Evolutionary conservation across 2,113 vertebrate genomes (phyloP).

Genomic region (Romanogobio albipinnatus): DNA sequence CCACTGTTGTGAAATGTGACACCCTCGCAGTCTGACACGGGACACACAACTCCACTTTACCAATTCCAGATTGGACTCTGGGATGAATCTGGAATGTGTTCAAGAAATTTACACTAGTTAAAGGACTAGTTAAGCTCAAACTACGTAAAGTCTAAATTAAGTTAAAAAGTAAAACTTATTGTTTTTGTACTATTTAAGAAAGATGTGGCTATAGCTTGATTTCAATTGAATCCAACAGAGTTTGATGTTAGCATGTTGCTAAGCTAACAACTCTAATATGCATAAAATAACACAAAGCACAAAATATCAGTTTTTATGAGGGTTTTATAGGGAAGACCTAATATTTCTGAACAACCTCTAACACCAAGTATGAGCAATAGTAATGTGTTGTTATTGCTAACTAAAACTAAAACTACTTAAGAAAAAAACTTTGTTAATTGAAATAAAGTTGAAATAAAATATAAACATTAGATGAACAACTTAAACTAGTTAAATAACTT

Average conservation of each 20-base stretch:
- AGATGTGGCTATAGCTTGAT: not conserved
- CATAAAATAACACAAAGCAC: not conserved
- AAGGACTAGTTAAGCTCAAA: not conserved
- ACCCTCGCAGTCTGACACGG: constrained; percentile 19
- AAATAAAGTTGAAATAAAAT: not conserved
- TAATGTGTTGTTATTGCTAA: not conserved
- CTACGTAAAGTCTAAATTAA: not conserved
- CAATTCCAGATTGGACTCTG: not conserved
- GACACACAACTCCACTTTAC: not conserved
- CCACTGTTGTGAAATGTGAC: constrained; percentile 61
- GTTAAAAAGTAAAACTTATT: not conserved
- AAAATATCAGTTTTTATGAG: not conserved
- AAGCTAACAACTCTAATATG: not conserved
- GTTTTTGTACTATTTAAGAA: constrained; percentile 4
- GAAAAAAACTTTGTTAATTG: not conserved
- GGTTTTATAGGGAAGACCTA: not conserved
- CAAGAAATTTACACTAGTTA: not conserved
- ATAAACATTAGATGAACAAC: not conserved
- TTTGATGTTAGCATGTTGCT: constrained; percentile 1
- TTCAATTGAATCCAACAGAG: not conserved
- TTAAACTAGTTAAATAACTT: not conserved
- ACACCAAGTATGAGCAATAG: not conserved
- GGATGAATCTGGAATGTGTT: not conserved
- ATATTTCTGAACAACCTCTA: not conserved
- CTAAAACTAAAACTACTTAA: not conserved